Percentiles rank a stretch among this genome's conserved stretches.
These are phyloP conservation scores for Ceryle rudis DNA, from an alignment of 2,797 vertebrate species.

Conservation along the genomic window DNA sequence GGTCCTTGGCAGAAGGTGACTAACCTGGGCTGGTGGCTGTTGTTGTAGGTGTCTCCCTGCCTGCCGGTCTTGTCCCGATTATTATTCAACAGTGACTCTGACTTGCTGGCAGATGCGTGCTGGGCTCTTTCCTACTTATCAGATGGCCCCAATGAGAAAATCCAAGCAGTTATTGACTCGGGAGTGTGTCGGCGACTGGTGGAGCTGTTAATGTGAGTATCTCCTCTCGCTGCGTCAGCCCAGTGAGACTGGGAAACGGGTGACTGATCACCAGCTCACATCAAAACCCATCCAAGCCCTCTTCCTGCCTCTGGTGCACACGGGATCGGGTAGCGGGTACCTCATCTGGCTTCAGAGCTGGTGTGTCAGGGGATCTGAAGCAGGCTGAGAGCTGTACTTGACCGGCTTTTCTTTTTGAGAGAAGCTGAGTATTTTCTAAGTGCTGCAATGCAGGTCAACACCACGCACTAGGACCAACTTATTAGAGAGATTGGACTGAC, in stretches of 20 bases:
- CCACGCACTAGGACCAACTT: accelerated
- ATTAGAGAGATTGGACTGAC: neutral
- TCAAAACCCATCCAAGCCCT: accelerated
- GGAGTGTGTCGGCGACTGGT: slow-evolving; percentile 97
- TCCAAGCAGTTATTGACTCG: slow-evolving; percentile 97
- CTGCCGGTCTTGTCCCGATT: slow-evolving; percentile 95
- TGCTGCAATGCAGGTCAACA: neutral
- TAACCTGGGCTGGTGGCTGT: slow-evolving; percentile 30
- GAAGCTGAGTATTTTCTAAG: neutral
- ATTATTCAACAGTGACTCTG: slow-evolving; percentile 96
- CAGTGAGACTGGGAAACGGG: neutral
- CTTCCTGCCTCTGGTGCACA: accelerated
- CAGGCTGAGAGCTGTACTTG: neutral
- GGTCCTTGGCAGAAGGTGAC: neutral
- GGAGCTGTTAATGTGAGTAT: slow-evolving; percentile 95
- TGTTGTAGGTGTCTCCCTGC: slow-evolving; percentile 92
- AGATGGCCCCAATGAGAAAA: slow-evolving; percentile 99
- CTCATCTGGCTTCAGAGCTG: neutral
- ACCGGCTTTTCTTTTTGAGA: neutral
- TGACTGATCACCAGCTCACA: accelerated
- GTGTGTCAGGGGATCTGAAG: neutral
- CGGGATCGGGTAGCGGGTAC: neutral
- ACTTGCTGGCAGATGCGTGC: slow-evolving; percentile 96
- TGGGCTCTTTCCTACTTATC: slow-evolving; percentile 99
- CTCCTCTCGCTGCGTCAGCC: neutral